phyloP scores from a whole-genome alignment of 1,140 invertebrate species.

The Bombus haemorrhoidalis region DNA sequence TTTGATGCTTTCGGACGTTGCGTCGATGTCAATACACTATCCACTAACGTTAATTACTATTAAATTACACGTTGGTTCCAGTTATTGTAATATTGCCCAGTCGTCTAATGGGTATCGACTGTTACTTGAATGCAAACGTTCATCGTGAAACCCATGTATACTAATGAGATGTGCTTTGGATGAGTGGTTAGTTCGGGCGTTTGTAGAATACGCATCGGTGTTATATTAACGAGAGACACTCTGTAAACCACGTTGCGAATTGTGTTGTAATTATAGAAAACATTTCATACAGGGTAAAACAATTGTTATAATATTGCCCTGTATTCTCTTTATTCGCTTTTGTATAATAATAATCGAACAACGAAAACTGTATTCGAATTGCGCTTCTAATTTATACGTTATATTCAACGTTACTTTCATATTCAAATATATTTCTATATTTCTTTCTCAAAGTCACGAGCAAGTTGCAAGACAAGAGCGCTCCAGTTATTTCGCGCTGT shows the following conservation, averaged over 20 bases:
- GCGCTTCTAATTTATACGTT: too few species aligned
- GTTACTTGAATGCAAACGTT: slow-evolving; percentile 43
- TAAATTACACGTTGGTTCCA: slow-evolving; percentile 35
- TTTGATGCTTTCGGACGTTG: neutral
- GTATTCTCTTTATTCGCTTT: neutral
- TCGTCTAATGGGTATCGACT: slow-evolving; percentile 50
- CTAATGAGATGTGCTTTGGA: slow-evolving; percentile 28
- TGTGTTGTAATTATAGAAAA: slow-evolving; percentile 25
- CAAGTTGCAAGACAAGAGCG: neutral
- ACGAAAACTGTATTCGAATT: too few species aligned
- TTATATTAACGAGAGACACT: slow-evolving; percentile 16
- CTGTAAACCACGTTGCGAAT: neutral
- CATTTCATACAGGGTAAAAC: neutral
- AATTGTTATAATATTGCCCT: neutral
- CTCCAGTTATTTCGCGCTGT: neutral
- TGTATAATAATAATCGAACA: neutral
- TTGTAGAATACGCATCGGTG: neutral
- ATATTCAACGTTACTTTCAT: too few species aligned
- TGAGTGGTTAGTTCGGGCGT: slow-evolving; percentile 25
- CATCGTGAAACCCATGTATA: slow-evolving; percentile 28
- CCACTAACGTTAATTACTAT: slow-evolving; percentile 35
- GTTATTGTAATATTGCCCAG: slow-evolving; percentile 36
- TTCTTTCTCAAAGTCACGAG: neutral
- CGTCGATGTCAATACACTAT: slow-evolving; percentile 22
- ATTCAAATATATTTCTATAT: neutral